Evolutionary conservation across 1,140 invertebrate genomes (phyloP), one percentile per base, ranked within the genome.

Genomic region (Stegodyphus mimosarum): DNA sequence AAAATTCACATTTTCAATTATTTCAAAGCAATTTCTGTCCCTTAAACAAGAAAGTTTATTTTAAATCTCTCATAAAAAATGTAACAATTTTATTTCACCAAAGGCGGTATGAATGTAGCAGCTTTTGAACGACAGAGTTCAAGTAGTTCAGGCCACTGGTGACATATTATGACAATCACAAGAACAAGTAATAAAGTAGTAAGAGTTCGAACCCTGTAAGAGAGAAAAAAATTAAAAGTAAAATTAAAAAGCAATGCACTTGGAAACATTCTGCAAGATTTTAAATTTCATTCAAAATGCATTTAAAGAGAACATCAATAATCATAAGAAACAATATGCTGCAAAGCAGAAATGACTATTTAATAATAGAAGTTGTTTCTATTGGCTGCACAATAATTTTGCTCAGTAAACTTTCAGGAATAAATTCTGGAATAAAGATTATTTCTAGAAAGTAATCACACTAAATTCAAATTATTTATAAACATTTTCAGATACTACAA

Each of bases 61-160:
- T 49, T 15, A 6, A 50, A 71, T 49, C 15, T 60, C 15, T 60
- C 6, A 71, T 71, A 50, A 73, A 73, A 53, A 33, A 5, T 53
- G 13, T 73, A 50, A 49, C n/a, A 49, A 48, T 49, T 18, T 50
- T 83, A 83, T 67, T 75, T 76, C 50, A 17, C 52, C 18, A 78
- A 49, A 69, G 81, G 51, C 52, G 83, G 73, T 50, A 77, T 18
- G 15, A 77, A 7, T 63, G 69, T 85, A n/a, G 52, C n/a, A 64
- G 75, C 75, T 78, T 85, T 85, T 17, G 73, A 71, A 33, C 52
- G 71, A 72, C 86, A 76, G n/a, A 69, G 93, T 88, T 95, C 95
- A 88, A 94, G 92, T 72, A 96, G 93, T 91, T 97, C 96, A 63
- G 95, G 95, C 95, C 95, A 96, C 90, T 97, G 95, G 89, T 95